Conservation (phyloP, 2,888 invertebrate species). For the Lasius platythorax region DNA sequence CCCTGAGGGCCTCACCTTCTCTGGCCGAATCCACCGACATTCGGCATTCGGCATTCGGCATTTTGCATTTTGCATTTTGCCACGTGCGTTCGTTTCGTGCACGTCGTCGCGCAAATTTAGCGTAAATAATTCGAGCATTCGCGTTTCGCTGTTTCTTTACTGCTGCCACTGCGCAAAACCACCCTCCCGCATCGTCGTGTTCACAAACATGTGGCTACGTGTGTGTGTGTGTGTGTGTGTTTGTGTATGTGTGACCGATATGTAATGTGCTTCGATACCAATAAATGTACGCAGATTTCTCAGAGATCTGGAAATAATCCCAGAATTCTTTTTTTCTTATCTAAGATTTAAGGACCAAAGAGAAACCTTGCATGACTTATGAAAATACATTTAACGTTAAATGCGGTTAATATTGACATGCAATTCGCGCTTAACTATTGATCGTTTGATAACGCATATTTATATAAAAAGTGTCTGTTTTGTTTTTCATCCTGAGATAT, state of each 20-base stretch:
- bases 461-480: neutral
- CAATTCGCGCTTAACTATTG: neutral
- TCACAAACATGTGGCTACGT: neutral
- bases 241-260: slow-evolving; percentile 2
- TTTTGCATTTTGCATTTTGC: slow-evolving; percentile 80
- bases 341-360: neutral
- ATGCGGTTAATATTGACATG: neutral
- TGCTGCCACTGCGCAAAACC: slow-evolving; percentile 44
- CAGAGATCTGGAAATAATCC: slow-evolving; percentile 1
- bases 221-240: slow-evolving; percentile 6
- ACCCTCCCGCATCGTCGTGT: neutral
- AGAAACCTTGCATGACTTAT: neutral
- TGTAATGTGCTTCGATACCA: slow-evolving; percentile 51
- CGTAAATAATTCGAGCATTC: slow-evolving; percentile 82
- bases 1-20: slow-evolving; percentile 18
- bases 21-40: slow-evolving; percentile 16
- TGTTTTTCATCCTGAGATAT: neutral
- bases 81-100: slow-evolving; percentile 64
- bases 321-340: slow-evolving; percentile 11
- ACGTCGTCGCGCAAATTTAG: slow-evolving; percentile 79
- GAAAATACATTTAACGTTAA: slow-evolving; percentile 9
- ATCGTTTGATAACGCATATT: neutral
- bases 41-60: slow-evolving; percentile 66
- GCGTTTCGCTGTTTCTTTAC: slow-evolving; percentile 66
- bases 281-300: slow-evolving; percentile 48